Conservation (phyloP, 2,113 vertebrate genomes). For the Phaethon lepturus region DNA sequence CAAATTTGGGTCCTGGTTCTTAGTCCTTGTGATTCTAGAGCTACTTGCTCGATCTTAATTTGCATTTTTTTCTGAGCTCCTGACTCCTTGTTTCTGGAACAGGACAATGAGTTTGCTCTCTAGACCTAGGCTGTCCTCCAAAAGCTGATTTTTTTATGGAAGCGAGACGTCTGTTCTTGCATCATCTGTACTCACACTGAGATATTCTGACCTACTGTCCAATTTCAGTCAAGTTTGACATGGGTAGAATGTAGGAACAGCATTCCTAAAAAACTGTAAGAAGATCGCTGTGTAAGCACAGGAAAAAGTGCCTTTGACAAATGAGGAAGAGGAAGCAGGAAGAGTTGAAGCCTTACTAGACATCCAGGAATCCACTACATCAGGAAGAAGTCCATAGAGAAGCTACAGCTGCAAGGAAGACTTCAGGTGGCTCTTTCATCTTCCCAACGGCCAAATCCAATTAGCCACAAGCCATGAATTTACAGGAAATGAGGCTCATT, state of each 20-base stretch:
- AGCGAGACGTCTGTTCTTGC: not conserved
- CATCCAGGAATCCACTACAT: not conserved
- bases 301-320: not conserved
- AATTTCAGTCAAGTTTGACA: not conserved
- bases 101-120: not conserved
- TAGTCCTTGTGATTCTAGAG: not conserved
- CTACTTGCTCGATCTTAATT: not conserved
- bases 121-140: not conserved
- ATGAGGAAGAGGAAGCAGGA: not conserved
- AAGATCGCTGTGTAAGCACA: not conserved
- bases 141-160: not conserved
- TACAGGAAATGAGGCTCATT: conserved; percentile 13
- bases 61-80: not conserved
- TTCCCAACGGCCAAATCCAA: not conserved
- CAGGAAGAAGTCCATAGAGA: not conserved
- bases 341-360: not conserved
- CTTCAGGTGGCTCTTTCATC: not conserved
- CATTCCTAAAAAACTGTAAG: not conserved
- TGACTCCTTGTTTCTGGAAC: not conserved
- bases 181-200: not conserved
- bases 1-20: not conserved
- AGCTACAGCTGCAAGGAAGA: not conserved
- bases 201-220: not conserved
- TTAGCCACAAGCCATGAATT: conserved; percentile 31
- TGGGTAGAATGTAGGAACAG: not conserved